These are phyloP conservation scores for Cladorhizidae sp. DNA, from an alignment of 37 sponge, comb jelly and placozoan genomes.

Conservation along the genomic window DNA sequence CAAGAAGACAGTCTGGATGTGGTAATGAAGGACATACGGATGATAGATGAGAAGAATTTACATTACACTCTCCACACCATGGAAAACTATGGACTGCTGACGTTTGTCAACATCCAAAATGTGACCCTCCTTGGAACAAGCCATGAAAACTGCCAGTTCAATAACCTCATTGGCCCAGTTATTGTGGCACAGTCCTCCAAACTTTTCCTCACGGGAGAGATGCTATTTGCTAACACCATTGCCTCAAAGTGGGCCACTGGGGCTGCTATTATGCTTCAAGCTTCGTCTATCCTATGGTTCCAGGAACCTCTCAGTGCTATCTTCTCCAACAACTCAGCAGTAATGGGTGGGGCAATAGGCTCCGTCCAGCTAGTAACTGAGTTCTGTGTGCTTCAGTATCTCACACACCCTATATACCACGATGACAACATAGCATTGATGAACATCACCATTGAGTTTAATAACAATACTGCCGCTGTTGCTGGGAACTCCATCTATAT, in stretches of 20 bases:
- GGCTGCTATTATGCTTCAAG: slow-evolving; percentile 19
- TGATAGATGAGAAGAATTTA: background rate
- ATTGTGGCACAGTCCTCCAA: background rate
- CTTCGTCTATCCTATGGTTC: slow-evolving; percentile 1
- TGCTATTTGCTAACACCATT: background rate
- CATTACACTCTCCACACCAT: background rate
- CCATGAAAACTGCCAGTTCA: background rate
- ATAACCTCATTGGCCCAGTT: slow-evolving; percentile 4
- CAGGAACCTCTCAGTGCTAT: slow-evolving; percentile 4
- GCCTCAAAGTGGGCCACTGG: slow-evolving; percentile 15
- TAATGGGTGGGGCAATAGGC: slow-evolving; percentile 35
- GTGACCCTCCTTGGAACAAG: background rate
- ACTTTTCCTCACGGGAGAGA: slow-evolving; percentile 11
- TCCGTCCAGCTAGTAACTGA: background rate
- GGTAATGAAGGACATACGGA: background rate
- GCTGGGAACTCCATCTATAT: slow-evolving; percentile 38
- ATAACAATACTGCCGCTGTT: slow-evolving; percentile 8
- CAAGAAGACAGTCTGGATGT: background rate
- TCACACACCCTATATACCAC: background rate
- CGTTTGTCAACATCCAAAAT: background rate
- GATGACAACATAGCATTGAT: slow-evolving; percentile 2
- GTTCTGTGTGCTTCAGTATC: slow-evolving; percentile 23
- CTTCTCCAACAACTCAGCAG: slow-evolving; percentile 18
- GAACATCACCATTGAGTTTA: background rate
- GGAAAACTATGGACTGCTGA: background rate